Evolutionary conservation across 2,888 invertebrate genomes (phyloP).

Genomic region (Morpho helenor): DNA sequence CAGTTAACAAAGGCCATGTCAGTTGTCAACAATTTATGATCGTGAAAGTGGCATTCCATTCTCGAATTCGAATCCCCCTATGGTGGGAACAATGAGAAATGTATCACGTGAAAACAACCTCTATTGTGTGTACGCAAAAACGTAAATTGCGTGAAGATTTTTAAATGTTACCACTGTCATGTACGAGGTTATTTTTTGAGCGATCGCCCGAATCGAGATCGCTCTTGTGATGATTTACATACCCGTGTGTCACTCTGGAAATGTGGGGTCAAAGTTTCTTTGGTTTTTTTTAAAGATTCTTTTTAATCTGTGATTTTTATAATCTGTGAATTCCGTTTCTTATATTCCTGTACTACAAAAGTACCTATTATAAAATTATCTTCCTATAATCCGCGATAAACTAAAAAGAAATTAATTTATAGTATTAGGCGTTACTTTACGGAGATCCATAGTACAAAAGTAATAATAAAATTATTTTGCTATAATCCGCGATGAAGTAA

Average conservation of each 20-base stretch:
- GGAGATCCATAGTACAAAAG: too few species aligned
- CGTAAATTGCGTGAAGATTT: slow-evolving; percentile 12
- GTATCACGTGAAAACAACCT: slow-evolving; percentile 21
- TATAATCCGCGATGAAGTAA: too few species aligned
- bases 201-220: slow-evolving; percentile 19
- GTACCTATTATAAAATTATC: too few species aligned
- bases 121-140: slow-evolving; percentile 17
- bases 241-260: slow-evolving; percentile 3
- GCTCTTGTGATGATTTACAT: slow-evolving; percentile 16
- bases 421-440: too few species aligned
- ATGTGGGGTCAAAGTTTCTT: slow-evolving; percentile 10
- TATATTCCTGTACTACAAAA: too few species aligned
- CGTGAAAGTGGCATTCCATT: slow-evolving; percentile 29
- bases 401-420: too few species aligned
- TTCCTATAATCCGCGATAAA: too few species aligned
- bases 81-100: slow-evolving; percentile 15
- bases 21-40: slow-evolving; percentile 32
- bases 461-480: too few species aligned
- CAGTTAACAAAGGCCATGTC: slow-evolving; percentile 30
- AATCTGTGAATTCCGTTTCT: too few species aligned
- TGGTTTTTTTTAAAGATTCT: slow-evolving; percentile 1
- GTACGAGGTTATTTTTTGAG: slow-evolving; percentile 20
- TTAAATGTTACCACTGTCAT: slow-evolving; percentile 3
- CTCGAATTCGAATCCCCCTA: slow-evolving; percentile 13
- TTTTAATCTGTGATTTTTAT: background rate